These are phyloP conservation scores for Campylomormyrus tamandua DNA, from an alignment of 2,113 vertebrate genomes.

Conservation along the genomic window DNA sequence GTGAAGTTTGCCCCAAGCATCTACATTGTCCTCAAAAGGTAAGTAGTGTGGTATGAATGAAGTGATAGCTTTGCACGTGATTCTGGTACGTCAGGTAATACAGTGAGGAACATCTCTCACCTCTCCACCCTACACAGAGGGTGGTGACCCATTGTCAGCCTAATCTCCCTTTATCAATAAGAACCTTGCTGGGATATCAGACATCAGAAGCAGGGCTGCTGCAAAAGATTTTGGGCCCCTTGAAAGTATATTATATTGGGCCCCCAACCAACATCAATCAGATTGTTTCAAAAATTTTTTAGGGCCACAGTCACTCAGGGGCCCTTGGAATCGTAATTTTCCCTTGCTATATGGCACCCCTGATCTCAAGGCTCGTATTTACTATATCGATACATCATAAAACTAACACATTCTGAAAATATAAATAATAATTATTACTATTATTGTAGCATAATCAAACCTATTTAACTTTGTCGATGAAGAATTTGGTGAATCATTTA, in stretches of 20 bases:
- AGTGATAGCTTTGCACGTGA: background rate
- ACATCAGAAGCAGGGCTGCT: background rate
- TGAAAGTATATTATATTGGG: background rate
- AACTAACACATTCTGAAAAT: background rate
- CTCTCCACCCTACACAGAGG: background rate
- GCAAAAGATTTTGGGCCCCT: background rate
- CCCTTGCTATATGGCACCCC: background rate
- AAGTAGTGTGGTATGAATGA: background rate
- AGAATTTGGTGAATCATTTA: conserved; percentile 29
- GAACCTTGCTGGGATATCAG: background rate
- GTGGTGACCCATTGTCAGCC: background rate
- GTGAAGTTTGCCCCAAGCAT: background rate
- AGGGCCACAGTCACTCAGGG: no score
- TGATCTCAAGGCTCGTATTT: background rate
- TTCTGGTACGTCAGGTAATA: background rate
- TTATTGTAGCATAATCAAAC: conserved; percentile 12
- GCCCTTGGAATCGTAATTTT: background rate
- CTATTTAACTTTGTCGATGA: conserved; percentile 4
- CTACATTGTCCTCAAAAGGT: background rate
- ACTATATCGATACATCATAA: background rate
- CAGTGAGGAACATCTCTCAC: background rate
- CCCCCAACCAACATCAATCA: background rate
- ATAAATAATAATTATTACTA: no score
- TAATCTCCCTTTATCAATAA: background rate
- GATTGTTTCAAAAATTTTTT: background rate